phyloP scores from a whole-genome alignment of 2,113 vertebrate genomes.

The Malurus elegans region DNA sequence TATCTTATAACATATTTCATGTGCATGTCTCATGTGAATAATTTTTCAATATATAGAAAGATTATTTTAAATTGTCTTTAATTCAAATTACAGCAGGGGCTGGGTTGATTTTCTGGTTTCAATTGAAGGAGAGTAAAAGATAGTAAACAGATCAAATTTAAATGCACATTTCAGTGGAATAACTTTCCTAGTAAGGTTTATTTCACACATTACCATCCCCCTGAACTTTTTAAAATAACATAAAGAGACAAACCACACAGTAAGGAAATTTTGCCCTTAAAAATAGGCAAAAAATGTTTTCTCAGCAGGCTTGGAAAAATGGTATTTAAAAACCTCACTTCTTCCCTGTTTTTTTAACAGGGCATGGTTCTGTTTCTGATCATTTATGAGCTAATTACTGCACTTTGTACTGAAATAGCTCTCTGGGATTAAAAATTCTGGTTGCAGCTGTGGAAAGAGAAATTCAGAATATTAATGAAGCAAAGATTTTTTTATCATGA shows the following conservation, averaged over 20 bases:
- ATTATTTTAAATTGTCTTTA: neutral
- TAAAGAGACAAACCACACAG: constrained; percentile 26
- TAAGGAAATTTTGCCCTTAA: constrained; percentile 35
- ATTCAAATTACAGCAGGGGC: neutral
- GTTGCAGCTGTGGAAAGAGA: constrained; percentile 54
- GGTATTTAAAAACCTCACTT: neutral
- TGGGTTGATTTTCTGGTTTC: neutral
- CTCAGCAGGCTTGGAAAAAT: constrained; percentile 30
- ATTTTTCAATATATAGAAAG: neutral
- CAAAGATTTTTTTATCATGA: neutral
- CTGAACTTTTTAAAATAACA: constrained; percentile 12
- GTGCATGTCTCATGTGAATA: neutral
- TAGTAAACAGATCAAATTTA: constrained; percentile 23
- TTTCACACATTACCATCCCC: constrained; percentile 1
- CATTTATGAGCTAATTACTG: constrained; percentile 53
- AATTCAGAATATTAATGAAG: constrained; percentile 59
- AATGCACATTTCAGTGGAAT: neutral
- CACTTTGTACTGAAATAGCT: constrained; percentile 54
- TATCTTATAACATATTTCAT: neutral
- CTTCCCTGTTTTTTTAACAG: neutral
- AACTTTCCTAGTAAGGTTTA: neutral
- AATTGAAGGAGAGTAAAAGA: neutral
- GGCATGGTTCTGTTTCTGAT: constrained; percentile 26
- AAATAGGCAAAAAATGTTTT: constrained; percentile 30
- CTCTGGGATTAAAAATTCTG: constrained; percentile 42